A percentile compares a stretch with the other conserved stretches of the same genome.
Conservation (phyloP, 2,113 vertebrate species). For the Suncus etruscus region DNA sequence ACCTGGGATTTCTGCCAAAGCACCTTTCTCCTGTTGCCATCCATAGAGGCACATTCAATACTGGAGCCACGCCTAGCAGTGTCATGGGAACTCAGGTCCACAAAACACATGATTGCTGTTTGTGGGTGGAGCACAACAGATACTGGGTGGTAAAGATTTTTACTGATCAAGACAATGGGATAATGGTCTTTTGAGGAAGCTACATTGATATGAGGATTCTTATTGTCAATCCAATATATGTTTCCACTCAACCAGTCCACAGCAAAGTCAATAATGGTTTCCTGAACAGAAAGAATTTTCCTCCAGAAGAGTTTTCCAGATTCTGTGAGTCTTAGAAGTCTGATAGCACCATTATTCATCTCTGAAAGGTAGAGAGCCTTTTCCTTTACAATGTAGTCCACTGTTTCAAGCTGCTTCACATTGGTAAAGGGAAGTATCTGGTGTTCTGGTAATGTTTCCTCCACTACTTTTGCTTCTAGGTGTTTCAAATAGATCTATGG, state of each 20-base stretch:
- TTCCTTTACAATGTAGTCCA: slow-evolving; percentile 88
- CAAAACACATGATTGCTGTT: slow-evolving; percentile 90
- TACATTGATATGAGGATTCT: slow-evolving; percentile 85
- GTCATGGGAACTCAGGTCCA: slow-evolving; percentile 67
- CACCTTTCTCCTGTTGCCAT: slow-evolving; percentile 85
- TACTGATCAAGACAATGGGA: slow-evolving; percentile 84
- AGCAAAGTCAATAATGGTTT: slow-evolving; percentile 88
- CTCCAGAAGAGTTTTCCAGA: slow-evolving; percentile 83
- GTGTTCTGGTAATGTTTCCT: slow-evolving; percentile 86
- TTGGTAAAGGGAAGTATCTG: slow-evolving; percentile 85
- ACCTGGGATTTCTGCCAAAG: slow-evolving; percentile 88
- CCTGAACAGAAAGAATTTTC: slow-evolving; percentile 86
- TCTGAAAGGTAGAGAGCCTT: slow-evolving; percentile 90
- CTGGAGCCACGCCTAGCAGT: accelerated
- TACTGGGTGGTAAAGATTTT: slow-evolving; percentile 81
- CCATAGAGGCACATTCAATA: slow-evolving; percentile 92
- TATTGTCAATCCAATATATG: slow-evolving; percentile 92
- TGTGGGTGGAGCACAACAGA: slow-evolving; percentile 90
- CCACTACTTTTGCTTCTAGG: slow-evolving; percentile 76
- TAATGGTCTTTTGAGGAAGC: slow-evolving; percentile 84
- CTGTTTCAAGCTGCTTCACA: slow-evolving; percentile 80
- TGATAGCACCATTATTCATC: slow-evolving; percentile 83
- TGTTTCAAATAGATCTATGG: slow-evolving; percentile 90
- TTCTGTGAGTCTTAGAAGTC: slow-evolving; percentile 86
- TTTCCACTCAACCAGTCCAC: slow-evolving; percentile 94